These are phyloP conservation scores for Coleophora flavipennella DNA, from an alignment of 2,888 invertebrate genomes.

Conservation along the genomic window DNA sequence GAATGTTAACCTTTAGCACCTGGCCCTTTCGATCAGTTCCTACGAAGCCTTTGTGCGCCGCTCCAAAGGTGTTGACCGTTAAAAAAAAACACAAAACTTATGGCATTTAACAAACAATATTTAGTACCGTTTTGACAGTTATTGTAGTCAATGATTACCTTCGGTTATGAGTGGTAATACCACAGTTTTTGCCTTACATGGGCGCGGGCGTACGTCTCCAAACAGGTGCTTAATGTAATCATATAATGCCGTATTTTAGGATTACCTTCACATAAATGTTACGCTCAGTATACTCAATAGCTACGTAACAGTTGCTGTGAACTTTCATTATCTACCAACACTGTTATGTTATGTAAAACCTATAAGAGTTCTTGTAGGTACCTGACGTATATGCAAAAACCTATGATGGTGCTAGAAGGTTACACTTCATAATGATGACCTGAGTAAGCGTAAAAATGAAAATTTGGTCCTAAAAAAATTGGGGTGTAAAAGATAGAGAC, in stretches of 20 bases:
- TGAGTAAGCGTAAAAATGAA: too few relatives aligned
- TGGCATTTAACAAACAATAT: slow-evolving; percentile 69
- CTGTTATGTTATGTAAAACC: too few relatives aligned
- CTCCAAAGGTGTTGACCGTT: slow-evolving; percentile 62
- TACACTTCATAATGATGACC: too few relatives aligned
- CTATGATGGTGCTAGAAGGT: too few relatives aligned
- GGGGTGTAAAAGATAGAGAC: too few relatives aligned
- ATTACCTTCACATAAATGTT: slow-evolving; percentile 12
- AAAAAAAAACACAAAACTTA: slow-evolving; percentile 57
- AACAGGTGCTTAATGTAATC: slow-evolving; percentile 45
- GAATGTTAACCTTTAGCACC: slow-evolving; percentile 47
- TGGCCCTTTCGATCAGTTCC: slow-evolving; percentile 38
- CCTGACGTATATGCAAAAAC: too few relatives aligned
- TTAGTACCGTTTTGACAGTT: slow-evolving; percentile 69
- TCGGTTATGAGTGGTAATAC: slow-evolving; percentile 51
- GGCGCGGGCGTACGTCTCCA: slow-evolving; percentile 24
- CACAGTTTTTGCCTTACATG: slow-evolving; percentile 37
- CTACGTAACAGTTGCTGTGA: slow-evolving; percentile 14
- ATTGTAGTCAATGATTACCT: slow-evolving; percentile 65
- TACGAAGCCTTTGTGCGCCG: slow-evolving; percentile 37
- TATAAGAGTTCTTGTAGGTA: too few relatives aligned
- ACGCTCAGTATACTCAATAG: too few relatives aligned
- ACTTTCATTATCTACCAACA: too few relatives aligned
- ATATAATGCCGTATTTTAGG: slow-evolving; percentile 21
- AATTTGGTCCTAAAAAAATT: too few relatives aligned